These are phyloP conservation scores for Danaus melanippus DNA, from an alignment of 1,140 invertebrate species.

Conservation along the genomic window DNA sequence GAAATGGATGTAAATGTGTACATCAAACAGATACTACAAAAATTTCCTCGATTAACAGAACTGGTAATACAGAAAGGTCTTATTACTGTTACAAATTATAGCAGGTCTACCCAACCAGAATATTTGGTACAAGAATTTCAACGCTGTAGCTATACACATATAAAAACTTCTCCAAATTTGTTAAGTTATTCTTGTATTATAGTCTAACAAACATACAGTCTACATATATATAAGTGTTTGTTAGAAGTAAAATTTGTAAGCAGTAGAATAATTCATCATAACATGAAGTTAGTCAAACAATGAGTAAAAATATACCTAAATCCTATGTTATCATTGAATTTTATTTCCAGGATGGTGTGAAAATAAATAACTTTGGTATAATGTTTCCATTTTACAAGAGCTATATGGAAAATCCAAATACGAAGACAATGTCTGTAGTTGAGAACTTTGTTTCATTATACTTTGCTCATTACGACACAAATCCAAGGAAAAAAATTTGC, in stretches of 20 bases:
- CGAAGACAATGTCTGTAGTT: constrained; percentile 35
- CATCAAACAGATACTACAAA: constrained; percentile 41
- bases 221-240: too few species aligned
- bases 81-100: too few species aligned
- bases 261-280: too few species aligned
- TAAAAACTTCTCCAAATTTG: too few species aligned
- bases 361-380: constrained; percentile 39
- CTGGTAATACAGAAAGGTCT: constrained; percentile 30
- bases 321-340: not conserved
- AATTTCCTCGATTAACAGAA: constrained; percentile 54
- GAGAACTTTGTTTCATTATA: constrained; percentile 50
- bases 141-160: too few species aligned
- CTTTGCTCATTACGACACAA: constrained; percentile 41
- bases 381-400: constrained; percentile 43
- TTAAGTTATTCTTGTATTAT: too few species aligned
- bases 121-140: too few species aligned
- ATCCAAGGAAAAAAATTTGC: constrained; percentile 19
- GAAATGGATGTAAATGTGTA: constrained; percentile 36
- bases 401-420: constrained; percentile 26
- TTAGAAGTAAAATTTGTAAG: too few species aligned
- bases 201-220: too few species aligned
- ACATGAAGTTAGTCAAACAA: too few species aligned
- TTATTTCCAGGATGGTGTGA: constrained; percentile 49
- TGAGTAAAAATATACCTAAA: constrained; percentile 2
- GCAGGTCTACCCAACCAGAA: too few species aligned